Evolutionary conservation across 2,888 invertebrate species (phyloP).

Genomic region (Trypoxylon attenuatum): DNA sequence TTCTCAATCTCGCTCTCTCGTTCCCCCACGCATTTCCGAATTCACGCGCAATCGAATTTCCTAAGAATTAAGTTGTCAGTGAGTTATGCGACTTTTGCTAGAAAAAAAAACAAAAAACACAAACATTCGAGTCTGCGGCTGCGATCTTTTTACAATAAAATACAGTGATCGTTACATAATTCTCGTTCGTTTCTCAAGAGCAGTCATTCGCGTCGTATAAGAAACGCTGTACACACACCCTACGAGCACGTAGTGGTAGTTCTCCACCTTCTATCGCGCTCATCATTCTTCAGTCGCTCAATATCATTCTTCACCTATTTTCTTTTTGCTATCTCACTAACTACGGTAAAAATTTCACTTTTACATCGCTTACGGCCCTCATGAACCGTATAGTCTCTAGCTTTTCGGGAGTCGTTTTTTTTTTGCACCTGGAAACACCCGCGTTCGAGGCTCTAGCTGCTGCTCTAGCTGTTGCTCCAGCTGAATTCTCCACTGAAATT

Average conservation of each 20-base stretch:
- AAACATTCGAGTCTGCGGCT: constrained; percentile 64
- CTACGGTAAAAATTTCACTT: constrained; percentile 54
- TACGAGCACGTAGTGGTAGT: not conserved
- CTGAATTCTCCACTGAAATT: no score
- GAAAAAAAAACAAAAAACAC: constrained; percentile 29
- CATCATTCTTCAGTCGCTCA: not conserved
- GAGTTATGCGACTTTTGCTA: constrained; percentile 54
- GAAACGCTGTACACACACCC: not conserved
- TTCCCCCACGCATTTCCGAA: constrained; percentile 5
- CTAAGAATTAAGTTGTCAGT: constrained; percentile 54
- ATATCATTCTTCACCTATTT: constrained; percentile 7
- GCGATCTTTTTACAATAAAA: constrained; percentile 66
- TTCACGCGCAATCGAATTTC: constrained; percentile 51
- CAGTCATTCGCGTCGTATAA: constrained; percentile 21
- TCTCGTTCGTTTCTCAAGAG: constrained; percentile 37
- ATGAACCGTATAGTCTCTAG: constrained; percentile 32
- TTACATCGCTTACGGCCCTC: no score
- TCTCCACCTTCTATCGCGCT: not conserved
- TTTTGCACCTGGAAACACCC: no score
- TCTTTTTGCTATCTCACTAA: constrained; percentile 20
- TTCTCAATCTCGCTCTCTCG: constrained; percentile 13
- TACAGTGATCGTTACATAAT: constrained; percentile 65
- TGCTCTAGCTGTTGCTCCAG: no score
- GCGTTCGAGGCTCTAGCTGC: no score
- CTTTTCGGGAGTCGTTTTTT: no score